A percentile compares a stretch with the other conserved stretches of the same genome.
These are phyloP conservation scores for Drosophila anomelani DNA, from an alignment of 2,888 invertebrate genomes.

Conservation along the genomic window DNA sequence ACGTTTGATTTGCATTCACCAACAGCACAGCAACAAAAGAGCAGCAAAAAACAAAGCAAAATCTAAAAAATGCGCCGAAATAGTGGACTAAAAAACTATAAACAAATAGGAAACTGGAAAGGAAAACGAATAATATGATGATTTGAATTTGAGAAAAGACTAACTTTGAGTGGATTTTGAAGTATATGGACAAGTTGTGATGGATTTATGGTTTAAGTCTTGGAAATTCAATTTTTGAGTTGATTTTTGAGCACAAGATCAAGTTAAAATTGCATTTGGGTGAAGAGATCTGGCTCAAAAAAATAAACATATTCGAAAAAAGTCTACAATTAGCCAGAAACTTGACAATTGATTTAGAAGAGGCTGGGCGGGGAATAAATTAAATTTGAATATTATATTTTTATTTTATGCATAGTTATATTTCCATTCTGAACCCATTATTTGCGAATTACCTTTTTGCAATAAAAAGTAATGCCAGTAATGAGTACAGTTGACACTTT, in stretches of 20 bases:
- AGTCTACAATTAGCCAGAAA: too few relatives aligned
- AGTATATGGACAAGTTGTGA: not conserved
- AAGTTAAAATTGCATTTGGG: not conserved
- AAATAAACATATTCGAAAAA: too few relatives aligned
- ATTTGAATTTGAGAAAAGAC: not conserved
- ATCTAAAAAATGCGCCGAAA: conserved; percentile 24
- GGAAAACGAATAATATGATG: conserved; percentile 4
- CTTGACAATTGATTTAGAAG: too few relatives aligned
- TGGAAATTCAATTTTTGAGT: not conserved
- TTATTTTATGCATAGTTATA: not conserved
- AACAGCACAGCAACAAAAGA: not conserved
- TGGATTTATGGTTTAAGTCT: conserved; percentile 1
- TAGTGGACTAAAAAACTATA: not conserved
- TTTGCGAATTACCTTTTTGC: not conserved
- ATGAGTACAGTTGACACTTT: conserved; percentile 19
- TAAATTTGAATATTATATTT: not conserved
- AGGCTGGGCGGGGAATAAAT: too few relatives aligned
- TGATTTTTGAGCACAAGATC: not conserved
- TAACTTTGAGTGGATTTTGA: not conserved
- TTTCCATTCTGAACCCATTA: not conserved
- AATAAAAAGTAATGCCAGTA: not conserved
- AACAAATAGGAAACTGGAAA: not conserved
- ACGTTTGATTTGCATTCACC: conserved; percentile 68
- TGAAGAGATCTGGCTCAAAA: not conserved
- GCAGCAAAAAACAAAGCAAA: not conserved